Evolutionary conservation across 2,113 vertebrate genomes (phyloP), one percentile per base, ranked within the genome.

Genomic region (Chloebia gouldiae): DNA sequence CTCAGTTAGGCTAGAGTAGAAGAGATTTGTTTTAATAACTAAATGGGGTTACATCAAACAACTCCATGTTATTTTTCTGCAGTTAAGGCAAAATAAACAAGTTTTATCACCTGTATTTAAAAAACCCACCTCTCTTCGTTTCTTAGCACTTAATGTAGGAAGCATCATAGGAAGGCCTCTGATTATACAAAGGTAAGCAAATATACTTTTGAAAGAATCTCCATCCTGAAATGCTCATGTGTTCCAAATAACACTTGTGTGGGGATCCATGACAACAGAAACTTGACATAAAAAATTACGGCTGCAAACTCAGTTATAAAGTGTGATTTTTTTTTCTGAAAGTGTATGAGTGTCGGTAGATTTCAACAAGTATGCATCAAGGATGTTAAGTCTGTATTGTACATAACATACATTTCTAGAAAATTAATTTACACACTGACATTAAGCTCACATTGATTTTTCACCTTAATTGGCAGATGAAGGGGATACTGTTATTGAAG

Each of bases 1-100:
- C 97, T 98, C 98, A 98, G 95, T 98, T 98, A 97, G 95, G 61
- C 86, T 91, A 97, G 97, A 97, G 47, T 97, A 64, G 95, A 88
- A 96, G 94, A 96, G 96, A 95, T 98, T 96, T 97, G 96, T 95
- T 97, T 97, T 96, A 93, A 83, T 94, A 92, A 85, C 61, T 89
- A 95, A 76, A 47, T 95, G 90, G 92, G 91, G 68, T 97, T 97
- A 93, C 89, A 85, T 76, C 79, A 40, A 89, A 92, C 81, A 72
- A 92, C 88, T 96, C 86, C 71, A 51, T 96, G 64, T 80, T 95
- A 77, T 93, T 97, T 92, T 96, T 94, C 84, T 95, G 80, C 95
- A 96, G 70, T 97, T 95, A 94, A 95, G 90, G 90, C 79, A 95
- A 95, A 92, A 73, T 73, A 93, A 89, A 76, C 61, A 93, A 88